Percentiles rank a stretch among this genome's conserved stretches.
These are phyloP conservation scores for Lindbergichthys nudifrons DNA, from an alignment of 2,797 vertebrate genomes.

Conservation along the genomic window DNA sequence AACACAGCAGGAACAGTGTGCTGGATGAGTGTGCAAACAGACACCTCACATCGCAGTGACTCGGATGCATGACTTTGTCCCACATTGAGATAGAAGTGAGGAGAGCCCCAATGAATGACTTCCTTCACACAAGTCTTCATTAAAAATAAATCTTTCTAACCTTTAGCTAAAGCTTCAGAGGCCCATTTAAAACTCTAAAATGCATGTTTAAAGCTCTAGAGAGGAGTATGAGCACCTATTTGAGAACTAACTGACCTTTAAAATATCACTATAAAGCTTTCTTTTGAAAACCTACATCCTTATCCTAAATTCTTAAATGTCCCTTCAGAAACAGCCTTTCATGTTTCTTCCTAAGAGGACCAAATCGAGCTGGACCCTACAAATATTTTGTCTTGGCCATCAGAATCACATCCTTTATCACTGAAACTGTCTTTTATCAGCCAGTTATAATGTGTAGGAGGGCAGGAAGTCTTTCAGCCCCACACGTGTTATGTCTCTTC, in stretches of 20 bases:
- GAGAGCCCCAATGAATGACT: conserved; percentile 31
- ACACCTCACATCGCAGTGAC: conserved; percentile 10
- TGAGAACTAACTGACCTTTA: conserved; percentile 69
- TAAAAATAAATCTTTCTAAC: conserved; percentile 43
- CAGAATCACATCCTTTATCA: conserved; percentile 41
- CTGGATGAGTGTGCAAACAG: conserved; percentile 20
- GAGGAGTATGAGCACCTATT: conserved; percentile 41
- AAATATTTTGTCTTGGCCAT: conserved; percentile 43
- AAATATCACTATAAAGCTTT: conserved; percentile 57
- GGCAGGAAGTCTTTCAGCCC: background rate
- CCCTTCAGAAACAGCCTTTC: conserved; percentile 55
- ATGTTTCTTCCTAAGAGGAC: conserved; percentile 69
- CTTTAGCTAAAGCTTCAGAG: conserved; percentile 30
- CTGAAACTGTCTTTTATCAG: conserved; percentile 19
- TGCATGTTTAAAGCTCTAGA: conserved; percentile 47
- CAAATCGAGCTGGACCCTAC: conserved; percentile 53
- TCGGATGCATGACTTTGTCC: conserved; percentile 19
- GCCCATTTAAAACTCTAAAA: conserved; percentile 46
- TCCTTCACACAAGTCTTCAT: conserved; percentile 25
- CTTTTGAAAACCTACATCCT: conserved; percentile 58
- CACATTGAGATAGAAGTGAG: conserved; percentile 16
- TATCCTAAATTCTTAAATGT: conserved; percentile 57
- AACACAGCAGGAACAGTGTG: background rate
- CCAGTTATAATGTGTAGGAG: background rate
- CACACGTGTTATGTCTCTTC: background rate